Evolutionary conservation across 64 coral and sea anemone species (phyloP).

Genomic region (Orbicella faveolata): DNA sequence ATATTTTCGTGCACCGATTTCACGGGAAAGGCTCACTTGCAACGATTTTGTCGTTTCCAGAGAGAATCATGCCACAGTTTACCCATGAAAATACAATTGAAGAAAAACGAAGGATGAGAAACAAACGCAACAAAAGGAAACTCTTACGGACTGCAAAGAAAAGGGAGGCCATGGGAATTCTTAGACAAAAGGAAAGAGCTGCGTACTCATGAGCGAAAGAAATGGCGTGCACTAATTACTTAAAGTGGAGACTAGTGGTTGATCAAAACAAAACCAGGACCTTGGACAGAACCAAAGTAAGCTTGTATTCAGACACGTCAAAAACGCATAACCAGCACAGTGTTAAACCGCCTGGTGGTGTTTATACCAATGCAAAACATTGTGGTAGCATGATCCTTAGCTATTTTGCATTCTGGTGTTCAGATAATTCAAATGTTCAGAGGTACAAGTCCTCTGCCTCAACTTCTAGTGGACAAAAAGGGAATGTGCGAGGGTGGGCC

Average conservation of each 20-base stretch:
- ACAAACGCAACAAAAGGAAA: not conserved
- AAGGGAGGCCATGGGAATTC: not conserved
- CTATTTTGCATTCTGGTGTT: too few species aligned
- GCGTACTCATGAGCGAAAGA: not conserved
- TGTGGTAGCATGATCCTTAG: too few species aligned
- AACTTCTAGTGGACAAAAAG: too few species aligned
- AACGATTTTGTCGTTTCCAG: too few species aligned
- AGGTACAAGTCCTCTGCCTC: too few species aligned
- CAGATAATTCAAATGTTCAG: too few species aligned
- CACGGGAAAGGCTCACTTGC: too few species aligned
- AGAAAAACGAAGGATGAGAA: constrained; percentile 19
- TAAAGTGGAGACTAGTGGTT: not conserved
- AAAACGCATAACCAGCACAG: not conserved
- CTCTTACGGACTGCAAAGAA: not conserved
- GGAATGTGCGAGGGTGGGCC: too few species aligned
- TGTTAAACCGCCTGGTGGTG: not conserved
- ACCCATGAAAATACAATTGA: not conserved
- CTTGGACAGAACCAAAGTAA: not conserved
- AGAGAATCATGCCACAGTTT: not conserved
- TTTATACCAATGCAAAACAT: too few species aligned
- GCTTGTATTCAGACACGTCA: not conserved
- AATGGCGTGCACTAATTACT: not conserved
- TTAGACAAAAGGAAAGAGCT: not conserved
- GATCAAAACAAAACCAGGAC: not conserved
- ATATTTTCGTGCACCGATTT: too few species aligned